Evolutionary conservation across 53 echinoderm and acorn worm species (phyloP).

Genomic region (Pentamera pediparva): DNA sequence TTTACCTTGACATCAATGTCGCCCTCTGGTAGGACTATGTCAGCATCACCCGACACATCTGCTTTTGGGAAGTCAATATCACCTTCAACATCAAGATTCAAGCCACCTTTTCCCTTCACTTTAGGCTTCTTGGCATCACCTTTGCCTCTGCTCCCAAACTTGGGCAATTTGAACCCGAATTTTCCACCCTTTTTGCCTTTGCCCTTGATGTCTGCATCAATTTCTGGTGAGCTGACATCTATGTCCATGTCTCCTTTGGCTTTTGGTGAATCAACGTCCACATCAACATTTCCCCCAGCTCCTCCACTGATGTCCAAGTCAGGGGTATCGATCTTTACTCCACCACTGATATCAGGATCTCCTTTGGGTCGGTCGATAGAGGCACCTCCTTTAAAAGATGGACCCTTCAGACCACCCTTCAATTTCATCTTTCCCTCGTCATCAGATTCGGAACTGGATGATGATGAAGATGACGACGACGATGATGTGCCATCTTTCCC

Average conservation of each 20-base stretch:
- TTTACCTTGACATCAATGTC: constrained; percentile 48
- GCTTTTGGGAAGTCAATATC: constrained; percentile 45
- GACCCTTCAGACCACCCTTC: constrained; percentile 42
- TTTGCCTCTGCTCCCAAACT: not conserved
- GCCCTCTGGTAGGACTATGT: constrained; percentile 29
- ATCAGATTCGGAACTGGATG: not conserved
- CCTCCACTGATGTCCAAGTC: no score
- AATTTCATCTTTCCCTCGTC: constrained; percentile 41
- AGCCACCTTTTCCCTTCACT: constrained; percentile 46
- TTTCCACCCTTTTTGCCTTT: constrained; percentile 23
- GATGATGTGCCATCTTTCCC: constrained; percentile 21
- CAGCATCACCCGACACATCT: constrained; percentile 19
- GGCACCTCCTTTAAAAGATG: constrained; percentile 25
- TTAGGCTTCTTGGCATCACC: constrained; percentile 40
- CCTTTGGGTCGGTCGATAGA: constrained; percentile 47
- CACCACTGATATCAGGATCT: constrained; percentile 34
- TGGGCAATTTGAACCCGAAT: constrained; percentile 24
- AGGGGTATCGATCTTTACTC: not conserved
- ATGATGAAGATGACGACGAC: not conserved
- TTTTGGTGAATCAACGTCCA: constrained; percentile 39
- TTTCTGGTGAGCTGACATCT: constrained; percentile 29
- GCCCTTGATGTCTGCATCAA: constrained; percentile 14
- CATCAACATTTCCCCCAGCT: no score
- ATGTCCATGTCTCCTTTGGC: constrained; percentile 33
- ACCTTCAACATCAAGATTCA: constrained; percentile 37